Percentiles rank a stretch among this genome's conserved stretches.
These are phyloP conservation scores for Drosophila equinoxialis DNA, from an alignment of 1,140 invertebrate species.

Conservation along the genomic window DNA sequence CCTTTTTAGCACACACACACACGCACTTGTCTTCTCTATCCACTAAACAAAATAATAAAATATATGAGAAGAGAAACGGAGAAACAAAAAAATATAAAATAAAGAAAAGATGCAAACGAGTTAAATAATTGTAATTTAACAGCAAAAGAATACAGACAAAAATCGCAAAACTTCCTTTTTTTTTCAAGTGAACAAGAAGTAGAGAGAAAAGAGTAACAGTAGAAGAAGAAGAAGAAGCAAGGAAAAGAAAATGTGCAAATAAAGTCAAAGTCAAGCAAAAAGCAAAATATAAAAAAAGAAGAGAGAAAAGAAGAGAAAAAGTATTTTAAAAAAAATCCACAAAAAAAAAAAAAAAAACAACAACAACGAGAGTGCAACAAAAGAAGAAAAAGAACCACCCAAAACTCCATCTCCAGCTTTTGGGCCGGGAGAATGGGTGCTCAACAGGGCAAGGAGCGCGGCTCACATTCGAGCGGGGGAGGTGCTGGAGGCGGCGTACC, in stretches of 20 bases:
- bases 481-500: constrained; percentile 55
- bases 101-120: constrained; percentile 55
- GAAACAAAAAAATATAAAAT: constrained; percentile 42
- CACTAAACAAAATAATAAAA: constrained; percentile 1
- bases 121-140: constrained; percentile 21
- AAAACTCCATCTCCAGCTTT: constrained; percentile 22
- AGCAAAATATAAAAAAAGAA: constrained; percentile 26
- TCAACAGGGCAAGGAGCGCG: constrained; percentile 92
- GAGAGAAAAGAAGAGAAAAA: background rate
- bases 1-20: constrained; percentile 11
- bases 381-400: constrained; percentile 32
- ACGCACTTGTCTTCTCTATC: constrained; percentile 12
- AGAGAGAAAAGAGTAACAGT: constrained; percentile 20
- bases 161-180: constrained; percentile 32
- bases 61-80: constrained; percentile 15
- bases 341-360: constrained; percentile 23
- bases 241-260: constrained; percentile 57
- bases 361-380: constrained; percentile 36
- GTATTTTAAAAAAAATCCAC: constrained; percentile 16
- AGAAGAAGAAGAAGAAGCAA: constrained; percentile 20
- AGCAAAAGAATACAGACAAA: constrained; percentile 29
- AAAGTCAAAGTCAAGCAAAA: constrained; percentile 38
- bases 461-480: constrained; percentile 71
- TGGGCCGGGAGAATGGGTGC: constrained; percentile 87
- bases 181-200: constrained; percentile 28